Base-by-base conservation (phyloP, 2,113 vertebrate genomes). In the Microtus oregoni region DNA sequence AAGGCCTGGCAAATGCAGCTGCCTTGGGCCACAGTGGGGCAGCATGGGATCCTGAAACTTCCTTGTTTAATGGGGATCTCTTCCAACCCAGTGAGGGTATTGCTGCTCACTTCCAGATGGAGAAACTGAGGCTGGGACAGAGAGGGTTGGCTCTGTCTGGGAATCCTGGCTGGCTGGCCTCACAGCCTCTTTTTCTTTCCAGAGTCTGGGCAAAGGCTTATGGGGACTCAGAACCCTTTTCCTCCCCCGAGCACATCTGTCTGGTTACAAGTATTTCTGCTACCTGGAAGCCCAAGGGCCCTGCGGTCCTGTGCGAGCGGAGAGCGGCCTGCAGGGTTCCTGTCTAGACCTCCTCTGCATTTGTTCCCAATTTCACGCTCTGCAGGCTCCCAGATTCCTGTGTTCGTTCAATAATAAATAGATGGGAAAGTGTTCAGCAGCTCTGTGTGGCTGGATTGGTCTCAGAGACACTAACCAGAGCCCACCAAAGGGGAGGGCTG, bases 311-410 rank as follows among this genome's bases (percentile, higher is more conserved):
- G 32, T 67, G 73, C 0, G 4, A 88, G 81, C 22, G 12, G 93
- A 94, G 95, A 79, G 78, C 70, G 76, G 97, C 97, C 97, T 96
- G 91, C 61, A 90, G 96, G 97, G 98, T 98, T 98, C 98, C 98
- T 98, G 98, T 98, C 98, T 98, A 98, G 98, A 98, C 98, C 98
- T 96, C 95, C 91, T 97, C 95, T 97, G 98, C 98, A 98, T 98
- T 98, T 99, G 98, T 97, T 98, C 98, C 97, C 98, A 97, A 98
- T 98, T 99, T 98, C 98, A 98, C 22, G 97, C 98, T 98, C 98
- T 61, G 32, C 94, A 58, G 98, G 98, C 97, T 98, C 98, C 98
- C 97, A 78, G 97, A 97, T 97, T 98, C 98, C 97, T 97, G 97
- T 72, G 93, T 95, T 89, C 35, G 50, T 72, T 96, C 93, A 82